A percentile compares a stretch with the other conserved stretches of the same genome.
Evolutionary conservation across 2,888 invertebrate genomes (phyloP).

Genomic region (Drosophila maculinotata): DNA sequence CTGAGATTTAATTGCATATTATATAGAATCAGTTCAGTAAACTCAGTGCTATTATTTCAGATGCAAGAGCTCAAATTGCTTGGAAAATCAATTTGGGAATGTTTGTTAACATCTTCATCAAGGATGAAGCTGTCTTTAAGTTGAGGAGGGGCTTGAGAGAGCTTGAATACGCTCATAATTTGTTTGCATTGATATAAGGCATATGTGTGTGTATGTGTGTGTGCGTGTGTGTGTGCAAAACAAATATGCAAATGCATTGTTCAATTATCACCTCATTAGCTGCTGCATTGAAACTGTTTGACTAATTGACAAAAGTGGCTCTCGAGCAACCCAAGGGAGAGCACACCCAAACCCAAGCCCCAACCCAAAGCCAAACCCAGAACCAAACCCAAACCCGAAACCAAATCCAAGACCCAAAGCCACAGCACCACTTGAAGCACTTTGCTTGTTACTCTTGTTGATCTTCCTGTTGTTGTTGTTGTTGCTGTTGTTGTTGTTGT

Average conservation of each 20-base stretch:
- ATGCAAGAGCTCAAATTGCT: no score
- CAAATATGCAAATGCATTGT: constrained; percentile 50
- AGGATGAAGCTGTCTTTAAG: constrained; percentile 2
- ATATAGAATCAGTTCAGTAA: no score
- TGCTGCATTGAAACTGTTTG: constrained; percentile 50
- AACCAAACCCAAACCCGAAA: neutral
- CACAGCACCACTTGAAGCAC: constrained; percentile 23
- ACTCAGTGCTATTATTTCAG: no score
- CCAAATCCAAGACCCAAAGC: constrained; percentile 8
- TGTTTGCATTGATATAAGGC: constrained; percentile 6
- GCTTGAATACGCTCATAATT: constrained; percentile 7
- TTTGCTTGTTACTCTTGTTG: no score
- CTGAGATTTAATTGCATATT: no score
- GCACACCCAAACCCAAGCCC: constrained; percentile 7
- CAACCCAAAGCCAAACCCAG: neutral
- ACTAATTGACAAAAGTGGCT: constrained; percentile 57
- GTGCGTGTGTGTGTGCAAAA: neutral
- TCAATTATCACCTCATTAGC: constrained; percentile 63
- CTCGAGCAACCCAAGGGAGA: constrained; percentile 20
- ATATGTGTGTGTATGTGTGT: neutral
- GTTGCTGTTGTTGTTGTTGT: constrained; percentile 5
- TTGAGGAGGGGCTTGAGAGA: no score
- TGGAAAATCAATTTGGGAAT: constrained; percentile 1
- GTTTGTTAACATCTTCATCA: constrained; percentile 1
- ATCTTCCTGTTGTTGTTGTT: constrained; percentile 20